Evolutionary conservation across 2,113 vertebrate genomes (phyloP).

Genomic region (Physeter macrocephalus): DNA sequence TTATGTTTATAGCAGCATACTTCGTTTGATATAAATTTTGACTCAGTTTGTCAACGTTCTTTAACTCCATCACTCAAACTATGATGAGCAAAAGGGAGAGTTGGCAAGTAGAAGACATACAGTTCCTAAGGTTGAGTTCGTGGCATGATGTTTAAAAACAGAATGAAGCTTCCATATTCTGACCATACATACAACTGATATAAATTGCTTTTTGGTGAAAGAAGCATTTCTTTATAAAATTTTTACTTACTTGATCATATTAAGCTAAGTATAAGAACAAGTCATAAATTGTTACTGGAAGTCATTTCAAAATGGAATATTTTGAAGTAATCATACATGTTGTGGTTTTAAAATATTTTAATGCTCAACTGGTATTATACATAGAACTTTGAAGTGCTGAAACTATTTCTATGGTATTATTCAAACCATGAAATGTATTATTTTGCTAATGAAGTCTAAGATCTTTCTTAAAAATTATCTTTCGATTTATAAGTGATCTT

Average conservation of each 20-base stretch:
- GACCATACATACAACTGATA: background rate
- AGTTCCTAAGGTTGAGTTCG: background rate
- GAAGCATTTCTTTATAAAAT: background rate
- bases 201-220: background rate
- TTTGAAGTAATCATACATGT: background rate
- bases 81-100: background rate
- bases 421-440: background rate
- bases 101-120: background rate
- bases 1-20: conserved; percentile 54
- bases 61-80: conserved; percentile 39
- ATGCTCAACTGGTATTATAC: background rate
- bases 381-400: background rate
- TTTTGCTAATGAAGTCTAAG: background rate
- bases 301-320: background rate
- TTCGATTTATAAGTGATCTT: background rate
- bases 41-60: conserved; percentile 47
- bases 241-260: background rate
- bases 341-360: background rate
- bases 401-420: background rate
- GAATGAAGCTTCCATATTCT: background rate
- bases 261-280: background rate
- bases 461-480: background rate
- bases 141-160: background rate
- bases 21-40: conserved; percentile 44
- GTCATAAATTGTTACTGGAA: background rate